Evolutionary conservation across 2,113 vertebrate genomes (phyloP).

Genomic region (Anolis carolinensis): DNA sequence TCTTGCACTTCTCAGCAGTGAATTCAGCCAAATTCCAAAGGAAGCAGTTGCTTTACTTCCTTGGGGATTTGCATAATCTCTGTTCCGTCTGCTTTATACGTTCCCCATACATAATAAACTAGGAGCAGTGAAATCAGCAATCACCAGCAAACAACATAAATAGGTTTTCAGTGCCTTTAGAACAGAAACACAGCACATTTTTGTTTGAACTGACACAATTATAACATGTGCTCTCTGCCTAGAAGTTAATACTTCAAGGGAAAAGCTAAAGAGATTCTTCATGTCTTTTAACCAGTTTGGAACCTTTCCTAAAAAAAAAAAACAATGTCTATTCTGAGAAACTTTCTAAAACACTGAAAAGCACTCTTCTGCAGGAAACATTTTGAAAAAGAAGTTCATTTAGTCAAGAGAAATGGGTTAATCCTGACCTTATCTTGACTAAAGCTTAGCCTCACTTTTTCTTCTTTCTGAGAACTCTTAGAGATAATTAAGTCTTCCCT

Average conservation of each 20-base stretch:
- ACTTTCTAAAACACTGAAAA: neutral
- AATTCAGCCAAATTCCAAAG: neutral
- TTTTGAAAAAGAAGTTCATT: neutral
- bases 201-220: neutral
- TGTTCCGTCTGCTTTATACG: slow-evolving; percentile 2
- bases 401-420: neutral
- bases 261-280: neutral
- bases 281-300: neutral
- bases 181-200: slow-evolving; percentile 2
- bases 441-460: too few relatives aligned
- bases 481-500: neutral
- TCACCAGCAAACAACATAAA: neutral
- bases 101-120: slow-evolving; percentile 11
- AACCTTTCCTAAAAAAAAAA: neutral
- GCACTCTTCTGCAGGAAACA: neutral
- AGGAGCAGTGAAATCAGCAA: neutral
- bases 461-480: neutral
- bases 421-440: neutral
- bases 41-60: neutral
- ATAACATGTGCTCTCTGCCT: neutral
- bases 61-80: neutral
- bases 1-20: neutral
- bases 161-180: slow-evolving; percentile 9
- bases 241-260: neutral
- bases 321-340: neutral